A percentile compares a stretch with the other conserved stretches of the same genome.
phyloP scores from a whole-genome alignment of 2,888 invertebrate genomes.

The Cephus pygmeus region DNA sequence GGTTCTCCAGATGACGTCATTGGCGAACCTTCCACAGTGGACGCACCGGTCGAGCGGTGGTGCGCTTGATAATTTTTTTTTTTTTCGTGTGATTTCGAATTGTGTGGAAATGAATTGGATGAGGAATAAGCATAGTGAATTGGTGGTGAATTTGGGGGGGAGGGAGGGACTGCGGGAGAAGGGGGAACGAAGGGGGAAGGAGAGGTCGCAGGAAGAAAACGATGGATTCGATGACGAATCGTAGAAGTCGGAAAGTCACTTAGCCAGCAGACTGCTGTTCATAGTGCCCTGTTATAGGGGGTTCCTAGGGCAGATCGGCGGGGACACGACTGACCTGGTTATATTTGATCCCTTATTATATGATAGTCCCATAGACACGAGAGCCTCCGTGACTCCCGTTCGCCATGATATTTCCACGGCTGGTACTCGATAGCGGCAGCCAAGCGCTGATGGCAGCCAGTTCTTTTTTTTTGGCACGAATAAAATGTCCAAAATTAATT shows the following conservation, averaged over 20 bases:
- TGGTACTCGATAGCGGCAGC: neutral
- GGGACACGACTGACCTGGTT: constrained; percentile 7
- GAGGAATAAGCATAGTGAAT: neutral
- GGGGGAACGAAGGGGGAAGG: constrained; percentile 30
- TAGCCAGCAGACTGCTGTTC: constrained; percentile 65
- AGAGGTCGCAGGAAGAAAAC: constrained; percentile 31
- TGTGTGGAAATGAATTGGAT: neutral
- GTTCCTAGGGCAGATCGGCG: constrained; percentile 59
- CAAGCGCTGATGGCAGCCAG: neutral
- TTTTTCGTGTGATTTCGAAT: neutral
- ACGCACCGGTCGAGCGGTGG: neutral
- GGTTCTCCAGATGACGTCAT: neutral
- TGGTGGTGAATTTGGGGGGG: neutral
- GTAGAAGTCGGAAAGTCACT: constrained; percentile 62
- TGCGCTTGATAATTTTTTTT: neutral
- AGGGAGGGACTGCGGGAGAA: constrained; percentile 5
- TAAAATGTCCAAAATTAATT: neutral
- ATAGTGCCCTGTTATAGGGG: constrained; percentile 66
- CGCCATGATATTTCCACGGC: neutral
- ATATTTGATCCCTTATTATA: neutral
- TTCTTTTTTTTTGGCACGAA: neutral
- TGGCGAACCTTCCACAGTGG: neutral
- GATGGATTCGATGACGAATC: constrained; percentile 32
- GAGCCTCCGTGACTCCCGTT: neutral
- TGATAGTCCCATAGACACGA: neutral